Base-by-base conservation (phyloP, 2,888 invertebrate species). In the Leptogaster cylindrica region DNA sequence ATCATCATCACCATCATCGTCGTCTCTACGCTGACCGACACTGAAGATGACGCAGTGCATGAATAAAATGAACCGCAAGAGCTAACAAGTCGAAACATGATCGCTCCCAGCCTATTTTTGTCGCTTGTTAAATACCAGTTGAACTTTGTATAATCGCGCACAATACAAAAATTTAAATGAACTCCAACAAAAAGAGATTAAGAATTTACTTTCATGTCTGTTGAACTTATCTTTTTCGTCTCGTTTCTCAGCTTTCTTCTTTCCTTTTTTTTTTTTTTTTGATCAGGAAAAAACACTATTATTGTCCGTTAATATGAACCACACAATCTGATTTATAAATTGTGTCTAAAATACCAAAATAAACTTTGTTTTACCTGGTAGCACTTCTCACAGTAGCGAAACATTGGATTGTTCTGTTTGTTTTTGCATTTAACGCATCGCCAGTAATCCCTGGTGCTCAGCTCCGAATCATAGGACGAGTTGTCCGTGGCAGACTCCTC, bases 341-440 rank as follows among this genome's bases (percentile, higher is more conserved):
- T n/a, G n/a, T n/a, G n/a, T n/a, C n/a, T n/a, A n/a, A n/a, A n/a
- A n/a, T n/a, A n/a, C n/a, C n/a, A n/a, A n/a, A n/a, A n/a, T n/a
- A n/a, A n/a, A n/a, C n/a, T n/a, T 10, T 31, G 16, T 39, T 58
- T 70, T 70, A 88, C 89, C 87, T 87, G 86, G 78, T 86, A 89
- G 77, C 89, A 89, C 79, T 86, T 86, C 77, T 87, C 85, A 79
- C 89, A 90, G 81, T 86, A 89, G 70, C 87, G 81, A 76, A 85
- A 89, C 67, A 84, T 79, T 36, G 88, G 87, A 81, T 87, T 87
- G 77, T 88, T 85, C 76, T 84, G 86, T 72, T 79, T 77, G 52
- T 84, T 83, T 70, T 82, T 83, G 80, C 89, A 89, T 75, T 86
- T 86, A 14, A 86, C 83, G 77, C 90, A 90, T 65, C 82, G 82